A percentile compares a stretch with the other conserved stretches of the same genome.
Evolutionary conservation across 2,113 vertebrate species (phyloP).

Genomic region (Eudyptes chrysolophus): DNA sequence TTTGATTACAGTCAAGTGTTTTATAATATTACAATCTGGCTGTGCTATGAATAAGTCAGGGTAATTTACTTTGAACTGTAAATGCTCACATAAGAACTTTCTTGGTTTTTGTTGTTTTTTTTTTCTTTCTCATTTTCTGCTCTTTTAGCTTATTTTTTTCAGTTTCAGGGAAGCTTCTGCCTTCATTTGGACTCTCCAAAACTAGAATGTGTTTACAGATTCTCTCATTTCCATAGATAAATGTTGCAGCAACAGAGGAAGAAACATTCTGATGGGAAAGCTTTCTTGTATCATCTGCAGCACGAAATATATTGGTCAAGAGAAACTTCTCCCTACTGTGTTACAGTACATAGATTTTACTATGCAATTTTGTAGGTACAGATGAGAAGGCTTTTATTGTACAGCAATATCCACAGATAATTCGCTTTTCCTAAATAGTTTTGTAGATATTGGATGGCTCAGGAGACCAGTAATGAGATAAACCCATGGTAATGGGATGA

Average conservation of each 20-base stretch:
- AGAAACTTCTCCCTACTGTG: neutral
- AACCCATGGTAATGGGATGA: neutral
- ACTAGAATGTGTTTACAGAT: neutral
- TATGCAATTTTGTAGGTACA: neutral
- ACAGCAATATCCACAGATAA: neutral
- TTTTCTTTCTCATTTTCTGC: neutral
- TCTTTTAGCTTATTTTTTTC: neutral
- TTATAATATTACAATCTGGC: neutral
- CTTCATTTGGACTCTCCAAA: neutral
- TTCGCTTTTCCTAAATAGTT: neutral
- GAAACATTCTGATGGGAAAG: neutral
- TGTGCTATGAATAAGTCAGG: neutral
- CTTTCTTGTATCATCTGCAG: neutral
- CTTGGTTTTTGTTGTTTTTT: neutral
- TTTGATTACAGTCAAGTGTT: slow-evolving; percentile 46
- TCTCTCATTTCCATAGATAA: neutral
- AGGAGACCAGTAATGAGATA: neutral
- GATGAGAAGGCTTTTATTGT: neutral
- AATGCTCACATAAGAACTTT: slow-evolving; percentile 21
- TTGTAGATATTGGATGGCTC: neutral
- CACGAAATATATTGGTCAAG: neutral
- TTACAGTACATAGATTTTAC: slow-evolving; percentile 24
- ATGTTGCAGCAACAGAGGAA: neutral
- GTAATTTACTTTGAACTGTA: slow-evolving; percentile 38
- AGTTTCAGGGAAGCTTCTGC: neutral